These are phyloP conservation scores for Halictus quadricinctus DNA, from an alignment of 2,888 invertebrate genomes.

Conservation along the genomic window DNA sequence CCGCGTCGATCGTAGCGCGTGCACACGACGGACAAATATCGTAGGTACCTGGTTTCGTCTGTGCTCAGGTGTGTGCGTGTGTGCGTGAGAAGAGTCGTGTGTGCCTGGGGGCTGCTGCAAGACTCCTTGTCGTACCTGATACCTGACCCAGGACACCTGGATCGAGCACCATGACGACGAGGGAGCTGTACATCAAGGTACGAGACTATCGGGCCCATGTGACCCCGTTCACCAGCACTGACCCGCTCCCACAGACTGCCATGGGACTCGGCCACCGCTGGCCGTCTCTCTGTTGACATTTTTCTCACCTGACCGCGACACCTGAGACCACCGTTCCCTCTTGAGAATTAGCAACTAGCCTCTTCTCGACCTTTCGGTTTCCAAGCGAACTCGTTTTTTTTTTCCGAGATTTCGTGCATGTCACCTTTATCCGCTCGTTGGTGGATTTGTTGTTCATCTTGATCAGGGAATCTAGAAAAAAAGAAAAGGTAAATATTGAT, in stretches of 20 bases:
- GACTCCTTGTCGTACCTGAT: slow-evolving; percentile 50
- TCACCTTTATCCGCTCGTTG: not conserved
- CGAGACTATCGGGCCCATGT: slow-evolving; percentile 12
- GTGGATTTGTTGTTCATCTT: not conserved
- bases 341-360: not conserved
- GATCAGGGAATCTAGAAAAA: not conserved
- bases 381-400: not conserved
- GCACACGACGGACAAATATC: slow-evolving; percentile 50
- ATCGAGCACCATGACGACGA: slow-evolving; percentile 77
- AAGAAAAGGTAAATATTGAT: not conserved
- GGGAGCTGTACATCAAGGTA: slow-evolving; percentile 81
- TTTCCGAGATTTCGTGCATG: not conserved
- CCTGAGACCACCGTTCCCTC: not conserved
- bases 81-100: slow-evolving; percentile 50
- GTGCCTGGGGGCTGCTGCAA: slow-evolving; percentile 43
- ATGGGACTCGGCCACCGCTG: not conserved
- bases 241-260: not conserved
- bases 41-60: slow-evolving; percentile 56
- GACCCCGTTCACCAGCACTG: not conserved
- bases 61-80: slow-evolving; percentile 54
- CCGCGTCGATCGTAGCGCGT: slow-evolving; percentile 55
- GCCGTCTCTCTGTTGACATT: slow-evolving; percentile 41
- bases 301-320: slow-evolving; percentile 14
- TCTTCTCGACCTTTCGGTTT: not conserved
- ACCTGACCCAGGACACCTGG: slow-evolving; percentile 56